Conservation (phyloP, 1,140 invertebrate genomes). For the Drosophila novamexicana region DNA sequence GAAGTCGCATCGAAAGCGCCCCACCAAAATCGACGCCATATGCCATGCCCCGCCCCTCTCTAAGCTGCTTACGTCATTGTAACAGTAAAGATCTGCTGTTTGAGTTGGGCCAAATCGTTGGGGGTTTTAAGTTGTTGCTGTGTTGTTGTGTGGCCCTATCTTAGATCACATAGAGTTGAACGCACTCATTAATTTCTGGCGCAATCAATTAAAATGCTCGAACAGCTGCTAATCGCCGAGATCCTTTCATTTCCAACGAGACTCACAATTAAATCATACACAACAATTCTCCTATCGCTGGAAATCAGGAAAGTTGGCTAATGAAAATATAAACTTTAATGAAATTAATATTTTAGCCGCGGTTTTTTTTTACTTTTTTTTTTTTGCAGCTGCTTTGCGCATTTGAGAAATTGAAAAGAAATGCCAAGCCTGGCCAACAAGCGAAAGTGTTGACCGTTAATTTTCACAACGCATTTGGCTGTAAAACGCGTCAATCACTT, state of each 20-base stretch:
- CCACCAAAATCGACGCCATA: slow-evolving; percentile 51
- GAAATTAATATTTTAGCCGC: slow-evolving; percentile 73
- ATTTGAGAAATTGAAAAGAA: slow-evolving; percentile 52
- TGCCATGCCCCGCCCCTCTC: slow-evolving; percentile 9
- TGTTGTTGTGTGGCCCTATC: slow-evolving; percentile 15
- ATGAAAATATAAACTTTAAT: slow-evolving; percentile 81
- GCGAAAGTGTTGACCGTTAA: slow-evolving; percentile 77
- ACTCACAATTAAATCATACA: slow-evolving; percentile 72
- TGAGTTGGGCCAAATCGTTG: slow-evolving; percentile 38
- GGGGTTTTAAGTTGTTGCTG: not conserved
- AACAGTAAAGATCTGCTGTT: slow-evolving; percentile 53
- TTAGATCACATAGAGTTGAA: slow-evolving; percentile 51
- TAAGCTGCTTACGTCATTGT: slow-evolving; percentile 64
- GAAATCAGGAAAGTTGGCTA: slow-evolving; percentile 69
- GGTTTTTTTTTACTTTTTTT: slow-evolving; percentile 22
- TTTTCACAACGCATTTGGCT: slow-evolving; percentile 72
- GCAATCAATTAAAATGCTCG: slow-evolving; percentile 18
- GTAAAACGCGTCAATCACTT: slow-evolving; percentile 67
- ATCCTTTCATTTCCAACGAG: slow-evolving; percentile 65
- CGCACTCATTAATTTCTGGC: slow-evolving; percentile 55
- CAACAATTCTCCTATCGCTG: slow-evolving; percentile 67
- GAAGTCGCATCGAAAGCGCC: slow-evolving; percentile 34
- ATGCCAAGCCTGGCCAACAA: slow-evolving; percentile 28
- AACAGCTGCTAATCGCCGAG: slow-evolving; percentile 17
- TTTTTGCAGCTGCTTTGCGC: slow-evolving; percentile 27